These are phyloP conservation scores for Grantiella picta DNA, from an alignment of 2,113 vertebrate genomes.

Conservation along the genomic window DNA sequence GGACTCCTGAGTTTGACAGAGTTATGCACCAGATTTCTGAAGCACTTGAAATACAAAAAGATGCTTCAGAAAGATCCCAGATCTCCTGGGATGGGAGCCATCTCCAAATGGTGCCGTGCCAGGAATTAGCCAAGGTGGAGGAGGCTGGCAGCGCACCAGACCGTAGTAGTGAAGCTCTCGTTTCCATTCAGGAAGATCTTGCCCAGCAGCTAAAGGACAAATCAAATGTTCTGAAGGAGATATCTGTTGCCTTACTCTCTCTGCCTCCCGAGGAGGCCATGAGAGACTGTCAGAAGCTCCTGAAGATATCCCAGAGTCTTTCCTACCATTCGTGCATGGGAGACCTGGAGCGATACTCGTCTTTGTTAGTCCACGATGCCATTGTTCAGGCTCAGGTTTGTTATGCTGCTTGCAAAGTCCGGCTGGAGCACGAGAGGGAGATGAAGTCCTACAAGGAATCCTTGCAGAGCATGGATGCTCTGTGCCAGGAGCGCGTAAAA, in stretches of 20 bases:
- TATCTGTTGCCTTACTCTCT: slow-evolving; percentile 80
- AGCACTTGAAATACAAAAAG: slow-evolving; percentile 64
- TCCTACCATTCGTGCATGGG: slow-evolving; percentile 66
- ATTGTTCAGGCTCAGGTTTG: slow-evolving; percentile 90
- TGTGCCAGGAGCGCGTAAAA: slow-evolving; percentile 80
- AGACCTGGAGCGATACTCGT: slow-evolving; percentile 72
- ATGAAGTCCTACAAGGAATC: slow-evolving; percentile 78
- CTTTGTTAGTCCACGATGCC: slow-evolving; percentile 86
- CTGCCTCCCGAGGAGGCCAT: slow-evolving; percentile 61
- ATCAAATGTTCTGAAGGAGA: slow-evolving; percentile 79
- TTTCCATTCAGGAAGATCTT: slow-evolving; percentile 80
- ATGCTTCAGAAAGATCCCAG: slow-evolving; percentile 31
- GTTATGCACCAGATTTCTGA: slow-evolving; percentile 79
- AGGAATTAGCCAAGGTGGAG: slow-evolving; percentile 70
- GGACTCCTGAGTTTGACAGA: slow-evolving; percentile 75
- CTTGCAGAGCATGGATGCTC: slow-evolving; percentile 71
- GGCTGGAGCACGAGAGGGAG: slow-evolving; percentile 80
- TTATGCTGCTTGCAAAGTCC: slow-evolving; percentile 85
- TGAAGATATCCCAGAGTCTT: slow-evolving; percentile 74
- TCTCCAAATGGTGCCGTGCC: slow-evolving; percentile 69
- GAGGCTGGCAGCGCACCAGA: slow-evolving; percentile 53
- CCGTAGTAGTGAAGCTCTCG: slow-evolving; percentile 63
- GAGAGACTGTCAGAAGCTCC: slow-evolving; percentile 71
- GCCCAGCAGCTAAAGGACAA: slow-evolving; percentile 85
- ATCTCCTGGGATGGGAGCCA: slow-evolving; percentile 60